These are phyloP conservation scores for Hylaeus volcanicus DNA, from an alignment of 1,140 invertebrate species.

Conservation along the genomic window DNA sequence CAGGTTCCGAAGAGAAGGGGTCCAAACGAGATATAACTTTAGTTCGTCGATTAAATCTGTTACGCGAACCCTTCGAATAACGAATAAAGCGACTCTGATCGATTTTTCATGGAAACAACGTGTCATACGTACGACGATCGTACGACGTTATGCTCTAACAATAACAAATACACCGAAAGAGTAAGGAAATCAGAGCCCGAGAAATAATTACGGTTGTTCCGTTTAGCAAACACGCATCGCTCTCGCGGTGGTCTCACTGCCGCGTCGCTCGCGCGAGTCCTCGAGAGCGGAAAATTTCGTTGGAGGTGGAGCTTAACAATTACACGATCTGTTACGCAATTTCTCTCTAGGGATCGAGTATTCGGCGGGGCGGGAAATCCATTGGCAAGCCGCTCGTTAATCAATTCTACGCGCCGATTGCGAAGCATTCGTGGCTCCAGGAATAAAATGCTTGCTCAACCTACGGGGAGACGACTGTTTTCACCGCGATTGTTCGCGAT, in stretches of 20 bases:
- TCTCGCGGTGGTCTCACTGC: background rate
- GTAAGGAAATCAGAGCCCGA: background rate
- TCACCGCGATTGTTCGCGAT: too few species aligned
- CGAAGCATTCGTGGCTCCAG: conserved; percentile 1
- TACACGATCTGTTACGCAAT: conserved; percentile 57
- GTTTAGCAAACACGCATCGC: conserved; percentile 5
- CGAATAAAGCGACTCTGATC: too few species aligned
- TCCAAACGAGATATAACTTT: too few species aligned
- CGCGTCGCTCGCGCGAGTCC: background rate
- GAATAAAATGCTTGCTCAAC: conserved; percentile 21
- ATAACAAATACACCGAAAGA: too few species aligned
- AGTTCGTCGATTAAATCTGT: too few species aligned
- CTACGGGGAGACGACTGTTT: too few species aligned
- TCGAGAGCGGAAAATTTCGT: conserved; percentile 48
- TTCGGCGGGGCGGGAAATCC: conserved; percentile 48
- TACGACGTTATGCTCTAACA: too few species aligned
- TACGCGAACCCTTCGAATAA: too few species aligned
- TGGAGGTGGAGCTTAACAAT: conserved; percentile 50
- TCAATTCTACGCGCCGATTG: conserved; percentile 57
- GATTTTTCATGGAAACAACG: too few species aligned
- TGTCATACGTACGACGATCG: too few species aligned
- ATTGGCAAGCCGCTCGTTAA: conserved; percentile 56
- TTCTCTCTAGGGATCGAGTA: conserved; percentile 19
- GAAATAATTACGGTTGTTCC: background rate
- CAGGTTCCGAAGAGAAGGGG: background rate